Base-by-base conservation (phyloP, 1,140 invertebrate genomes). In the Bombus vancouverensis region DNA sequence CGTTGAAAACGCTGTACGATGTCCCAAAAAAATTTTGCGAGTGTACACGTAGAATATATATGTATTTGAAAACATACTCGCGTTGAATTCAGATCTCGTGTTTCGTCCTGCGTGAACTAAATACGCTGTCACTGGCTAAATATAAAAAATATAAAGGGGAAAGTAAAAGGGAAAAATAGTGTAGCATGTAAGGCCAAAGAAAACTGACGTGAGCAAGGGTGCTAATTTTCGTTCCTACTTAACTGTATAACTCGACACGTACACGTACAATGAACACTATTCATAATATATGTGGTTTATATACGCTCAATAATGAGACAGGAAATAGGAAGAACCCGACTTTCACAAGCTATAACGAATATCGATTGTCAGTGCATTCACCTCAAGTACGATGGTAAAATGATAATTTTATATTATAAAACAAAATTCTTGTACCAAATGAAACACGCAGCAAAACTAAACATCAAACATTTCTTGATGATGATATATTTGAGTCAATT, bases 281-380 rank as follows among this genome's bases (percentile, higher is more conserved):
- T n/a, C 22, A 75, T 88, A 83, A 88, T 82, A 82, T 85, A 89
- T 53, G 71, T 86, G 79, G 87, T 89, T 88, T 81, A 71, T 81
- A 71, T 83, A 79, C 74, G 70, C 83, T 68, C 87, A 81, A 65
- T 86, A 80, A 86, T 79, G 18, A 53, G 18, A 79, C 70, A 66
- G 57, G 25, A 68, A 71, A 65, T 79, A 37, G 37, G 70, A 44
- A 71, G 57, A 86, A 66, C 57, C 87, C 42, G 57, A n/a, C 87
- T 74, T 88, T 86, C 47, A 53, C 47, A 22, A 65, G 59, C 62
- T 74, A 57, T 77, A 79, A 70, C 66, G 79, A 86, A 83, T 80
- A 88, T 86, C 83, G 83, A 88, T 81, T 57, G 83, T 77, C 87
- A 74, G 81, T 85, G 53, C 71, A 57, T 66, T 47, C 47, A 72